Evolutionary conservation across 1,140 invertebrate genomes (phyloP).

Genomic region (Hylaeus volcanicus): DNA sequence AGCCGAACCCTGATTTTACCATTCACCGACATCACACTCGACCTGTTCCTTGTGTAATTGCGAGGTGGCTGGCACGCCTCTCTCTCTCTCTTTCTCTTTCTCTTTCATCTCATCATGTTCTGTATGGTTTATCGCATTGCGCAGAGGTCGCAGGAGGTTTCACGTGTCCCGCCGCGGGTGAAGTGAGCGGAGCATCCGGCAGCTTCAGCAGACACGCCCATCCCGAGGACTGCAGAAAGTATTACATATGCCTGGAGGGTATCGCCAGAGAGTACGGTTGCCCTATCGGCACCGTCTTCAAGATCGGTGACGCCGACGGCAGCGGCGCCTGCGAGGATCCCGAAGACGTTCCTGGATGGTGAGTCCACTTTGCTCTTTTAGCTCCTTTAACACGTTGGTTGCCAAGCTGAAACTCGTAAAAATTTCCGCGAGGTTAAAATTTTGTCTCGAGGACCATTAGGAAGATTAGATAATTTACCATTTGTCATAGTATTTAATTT

Average conservation of each 20-base stretch:
- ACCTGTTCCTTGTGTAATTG: not conserved
- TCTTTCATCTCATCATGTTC: constrained; percentile 10
- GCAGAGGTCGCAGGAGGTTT: constrained; percentile 94
- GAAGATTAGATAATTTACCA: no score
- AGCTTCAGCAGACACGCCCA: constrained; percentile 97
- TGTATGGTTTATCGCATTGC: constrained; percentile 54
- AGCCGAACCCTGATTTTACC: constrained; percentile 7
- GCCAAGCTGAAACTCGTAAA: no score
- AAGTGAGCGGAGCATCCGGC: constrained; percentile 88
- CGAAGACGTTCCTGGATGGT: constrained; percentile 97
- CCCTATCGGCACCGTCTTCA: constrained; percentile 97
- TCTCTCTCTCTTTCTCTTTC: constrained; percentile 20
- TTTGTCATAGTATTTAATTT: no score
- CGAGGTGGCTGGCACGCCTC: not conserved
- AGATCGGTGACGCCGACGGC: constrained; percentile 93
- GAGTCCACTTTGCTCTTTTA: constrained; percentile 78
- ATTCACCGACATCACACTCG: constrained; percentile 7
- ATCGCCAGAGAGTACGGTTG: constrained; percentile 96
- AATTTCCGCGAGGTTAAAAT: no score
- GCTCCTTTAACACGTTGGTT: no score
- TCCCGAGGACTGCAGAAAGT: constrained; percentile 96
- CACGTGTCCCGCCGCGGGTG: constrained; percentile 90
- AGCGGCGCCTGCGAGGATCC: constrained; percentile 96
- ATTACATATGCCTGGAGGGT: constrained; percentile 95
- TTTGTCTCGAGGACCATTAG: no score